Evolutionary conservation across 2,113 vertebrate species (phyloP).

Genomic region (Myocastor coypus): DNA sequence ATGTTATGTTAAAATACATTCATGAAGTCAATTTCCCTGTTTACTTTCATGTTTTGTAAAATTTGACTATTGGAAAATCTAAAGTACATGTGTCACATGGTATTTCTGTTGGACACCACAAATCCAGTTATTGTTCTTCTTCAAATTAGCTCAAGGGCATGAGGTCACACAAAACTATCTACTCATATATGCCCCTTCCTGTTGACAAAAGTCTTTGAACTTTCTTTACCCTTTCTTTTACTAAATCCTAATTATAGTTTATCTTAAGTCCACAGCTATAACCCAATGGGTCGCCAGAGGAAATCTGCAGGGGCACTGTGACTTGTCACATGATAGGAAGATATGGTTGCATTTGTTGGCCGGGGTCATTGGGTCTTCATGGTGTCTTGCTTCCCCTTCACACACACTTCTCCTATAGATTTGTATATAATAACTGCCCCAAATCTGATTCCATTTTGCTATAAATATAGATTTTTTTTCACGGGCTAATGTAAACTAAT

Average conservation of each 20-base stretch:
- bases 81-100: background rate
- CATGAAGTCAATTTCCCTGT: background rate
- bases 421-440: background rate
- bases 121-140: background rate
- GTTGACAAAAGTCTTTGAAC: background rate
- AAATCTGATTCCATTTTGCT: background rate
- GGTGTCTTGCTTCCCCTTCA: background rate
- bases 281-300: background rate
- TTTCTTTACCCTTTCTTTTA: slow-evolving; percentile 3
- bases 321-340: background rate
- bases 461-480: background rate
- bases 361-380: background rate
- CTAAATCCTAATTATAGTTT: slow-evolving; percentile 26
- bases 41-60: background rate
- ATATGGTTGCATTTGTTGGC: background rate
- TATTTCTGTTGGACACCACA: background rate
- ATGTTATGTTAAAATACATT: background rate
- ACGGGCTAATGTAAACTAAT: background rate
- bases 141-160: background rate
- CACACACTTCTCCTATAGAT: background rate
- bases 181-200: slow-evolving; percentile 13
- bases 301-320: background rate
- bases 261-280: background rate
- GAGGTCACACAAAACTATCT: background rate
- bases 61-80: background rate